Percentiles rank a stretch among this genome's conserved stretches.
Conservation (phyloP, 1,140 invertebrate species). For the Diabrotica virgifera region DNA sequence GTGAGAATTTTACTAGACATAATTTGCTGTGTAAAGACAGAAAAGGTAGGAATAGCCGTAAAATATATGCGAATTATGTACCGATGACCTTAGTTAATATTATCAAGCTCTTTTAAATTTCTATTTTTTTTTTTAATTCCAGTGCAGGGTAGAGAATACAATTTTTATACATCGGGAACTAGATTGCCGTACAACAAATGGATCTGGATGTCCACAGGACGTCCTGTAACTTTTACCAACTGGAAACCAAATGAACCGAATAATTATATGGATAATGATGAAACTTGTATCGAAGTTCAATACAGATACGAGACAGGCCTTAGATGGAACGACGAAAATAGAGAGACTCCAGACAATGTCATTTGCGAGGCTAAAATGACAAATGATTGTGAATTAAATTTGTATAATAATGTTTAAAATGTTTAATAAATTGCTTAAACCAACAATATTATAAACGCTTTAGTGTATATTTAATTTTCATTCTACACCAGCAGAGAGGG, state of each 20-base stretch:
- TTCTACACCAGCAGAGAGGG: too few species aligned
- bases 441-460: too few species aligned
- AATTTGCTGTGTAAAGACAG: too few species aligned
- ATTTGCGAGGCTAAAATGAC: background rate
- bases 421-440: too few species aligned
- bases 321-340: constrained; percentile 2
- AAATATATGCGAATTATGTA: too few species aligned
- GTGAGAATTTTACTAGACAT: too few species aligned
- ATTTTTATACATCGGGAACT: constrained; percentile 7
- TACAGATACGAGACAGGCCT: background rate
- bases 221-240: constrained; percentile 16
- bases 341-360: background rate
- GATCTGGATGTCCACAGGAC: too few species aligned
- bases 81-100: too few species aligned
- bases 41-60: too few species aligned
- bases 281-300: constrained; percentile 15
- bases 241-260: constrained; percentile 17
- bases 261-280: constrained; percentile 16
- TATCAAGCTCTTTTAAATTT: too few species aligned
- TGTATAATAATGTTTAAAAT: too few species aligned
- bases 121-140: background rate
- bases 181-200: background rate
- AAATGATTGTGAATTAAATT: background rate
- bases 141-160: constrained; percentile 7
- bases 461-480: too few species aligned